A percentile compares a stretch with the other conserved stretches of the same genome.
phyloP scores from a whole-genome alignment of 2,888 invertebrate species.

The Tholera decimalis region DNA sequence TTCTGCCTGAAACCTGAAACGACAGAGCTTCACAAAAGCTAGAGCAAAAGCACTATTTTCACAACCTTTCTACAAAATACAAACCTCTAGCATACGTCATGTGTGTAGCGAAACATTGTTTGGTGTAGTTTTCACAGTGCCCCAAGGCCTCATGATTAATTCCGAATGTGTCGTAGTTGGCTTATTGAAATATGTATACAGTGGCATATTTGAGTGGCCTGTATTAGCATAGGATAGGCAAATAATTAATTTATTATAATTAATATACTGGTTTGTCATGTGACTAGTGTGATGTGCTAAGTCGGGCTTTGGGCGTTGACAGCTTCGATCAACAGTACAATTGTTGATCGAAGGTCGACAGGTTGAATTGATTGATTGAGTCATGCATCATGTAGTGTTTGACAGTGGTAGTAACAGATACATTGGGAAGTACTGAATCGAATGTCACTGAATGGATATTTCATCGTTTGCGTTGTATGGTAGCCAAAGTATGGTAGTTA shows the following conservation, averaged over 20 bases:
- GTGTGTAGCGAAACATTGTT: conserved; percentile 18
- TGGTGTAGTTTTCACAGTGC: conserved; percentile 40
- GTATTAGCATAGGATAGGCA: conserved; percentile 28
- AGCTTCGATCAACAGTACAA: no score
- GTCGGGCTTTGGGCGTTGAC: conserved; percentile 1
- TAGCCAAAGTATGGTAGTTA: no score
- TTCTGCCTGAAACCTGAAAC: no score
- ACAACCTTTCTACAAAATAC: conserved; percentile 7
- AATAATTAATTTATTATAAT: conserved; percentile 43
- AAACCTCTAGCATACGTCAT: background rate
- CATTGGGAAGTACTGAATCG: background rate
- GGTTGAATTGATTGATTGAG: conserved; percentile 23
- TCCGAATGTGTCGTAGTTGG: conserved; percentile 45
- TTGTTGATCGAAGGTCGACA: no score
- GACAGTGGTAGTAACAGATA: conserved; percentile 12
- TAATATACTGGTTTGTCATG: conserved; percentile 12
- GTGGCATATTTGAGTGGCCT: conserved; percentile 36
- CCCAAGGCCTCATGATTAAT: conserved; percentile 51
- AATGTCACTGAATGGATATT: background rate
- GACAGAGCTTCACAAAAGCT: background rate
- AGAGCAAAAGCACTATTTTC: conserved; percentile 3
- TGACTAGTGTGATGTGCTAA: background rate
- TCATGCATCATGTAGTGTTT: conserved; percentile 22
- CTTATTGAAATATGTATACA: conserved; percentile 52
- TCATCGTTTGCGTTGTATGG: background rate